phyloP scores from a whole-genome alignment of 2,113 vertebrate genomes.

The Ivindomyrus marchei region DNA sequence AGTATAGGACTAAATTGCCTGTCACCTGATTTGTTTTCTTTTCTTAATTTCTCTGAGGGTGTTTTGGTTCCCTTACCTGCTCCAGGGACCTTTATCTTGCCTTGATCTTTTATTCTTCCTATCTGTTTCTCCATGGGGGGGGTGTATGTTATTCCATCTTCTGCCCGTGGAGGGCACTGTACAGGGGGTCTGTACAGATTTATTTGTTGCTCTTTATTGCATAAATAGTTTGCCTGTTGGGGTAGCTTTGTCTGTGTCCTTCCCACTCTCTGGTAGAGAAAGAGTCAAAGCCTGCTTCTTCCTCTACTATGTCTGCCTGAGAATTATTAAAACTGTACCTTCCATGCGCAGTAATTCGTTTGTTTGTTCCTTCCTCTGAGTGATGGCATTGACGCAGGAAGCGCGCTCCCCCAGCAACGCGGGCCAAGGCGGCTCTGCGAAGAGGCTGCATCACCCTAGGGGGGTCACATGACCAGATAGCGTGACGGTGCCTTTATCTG shows the following conservation, averaged over 20 bases:
- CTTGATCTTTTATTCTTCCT: neutral
- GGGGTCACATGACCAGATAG: slow-evolving; percentile 26
- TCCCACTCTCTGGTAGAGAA: neutral
- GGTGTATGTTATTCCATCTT: neutral
- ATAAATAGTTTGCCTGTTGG: neutral
- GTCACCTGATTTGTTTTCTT: neutral
- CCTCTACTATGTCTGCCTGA: neutral
- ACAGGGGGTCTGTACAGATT: neutral
- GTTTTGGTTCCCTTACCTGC: neutral
- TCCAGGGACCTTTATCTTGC: neutral
- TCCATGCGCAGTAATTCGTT: neutral
- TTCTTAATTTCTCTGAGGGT: neutral
- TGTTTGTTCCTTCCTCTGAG: neutral
- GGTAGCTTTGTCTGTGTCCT: neutral
- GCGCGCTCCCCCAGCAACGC: neutral
- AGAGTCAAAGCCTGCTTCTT: neutral
- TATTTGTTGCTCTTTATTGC: neutral
- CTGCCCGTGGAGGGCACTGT: neutral
- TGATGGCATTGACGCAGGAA: neutral
- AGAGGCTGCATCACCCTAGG: neutral
- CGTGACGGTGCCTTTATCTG: slow-evolving; percentile 30
- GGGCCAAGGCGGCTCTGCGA: neutral
- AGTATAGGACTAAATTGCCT: no score
- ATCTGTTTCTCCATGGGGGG: neutral
- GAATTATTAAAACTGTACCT: neutral